phyloP scores from a whole-genome alignment of 2,888 invertebrate genomes.

The Choristoneura rosaceana region DNA sequence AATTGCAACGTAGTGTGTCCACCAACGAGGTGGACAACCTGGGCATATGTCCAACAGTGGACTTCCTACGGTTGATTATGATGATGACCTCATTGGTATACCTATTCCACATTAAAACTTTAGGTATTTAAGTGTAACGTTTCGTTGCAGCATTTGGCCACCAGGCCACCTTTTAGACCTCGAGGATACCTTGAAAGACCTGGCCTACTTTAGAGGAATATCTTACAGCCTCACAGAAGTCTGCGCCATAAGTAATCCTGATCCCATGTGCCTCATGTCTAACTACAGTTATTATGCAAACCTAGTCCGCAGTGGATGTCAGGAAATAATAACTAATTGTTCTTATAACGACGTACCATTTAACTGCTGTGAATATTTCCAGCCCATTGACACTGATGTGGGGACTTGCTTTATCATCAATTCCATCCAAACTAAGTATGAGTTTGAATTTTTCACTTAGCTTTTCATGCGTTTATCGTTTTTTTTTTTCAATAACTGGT shows the following conservation, averaged over 20 bases:
- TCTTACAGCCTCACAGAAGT: constrained; percentile 88
- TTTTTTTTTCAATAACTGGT: no score
- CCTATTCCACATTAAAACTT: no score
- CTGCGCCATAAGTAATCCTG: constrained; percentile 78
- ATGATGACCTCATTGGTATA: no score
- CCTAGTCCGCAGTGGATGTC: constrained; percentile 82
- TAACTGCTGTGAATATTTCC: constrained; percentile 87
- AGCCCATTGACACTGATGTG: constrained; percentile 84
- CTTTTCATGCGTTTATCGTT: not conserved
- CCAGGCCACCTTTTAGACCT: constrained; percentile 88
- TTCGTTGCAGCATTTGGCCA: constrained; percentile 86
- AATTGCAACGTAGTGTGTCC: no score
- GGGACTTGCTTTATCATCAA: constrained; percentile 87
- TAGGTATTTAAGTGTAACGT: not conserved
- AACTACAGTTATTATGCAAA: constrained; percentile 87
- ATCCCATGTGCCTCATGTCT: constrained; percentile 83
- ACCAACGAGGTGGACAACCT: no score
- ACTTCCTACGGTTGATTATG: no score
- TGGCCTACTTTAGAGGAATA: constrained; percentile 88
- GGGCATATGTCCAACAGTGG: no score
- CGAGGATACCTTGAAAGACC: constrained; percentile 89
- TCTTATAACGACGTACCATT: constrained; percentile 81
- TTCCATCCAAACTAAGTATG: constrained; percentile 83
- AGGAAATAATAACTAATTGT: constrained; percentile 79
- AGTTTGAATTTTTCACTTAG: constrained; percentile 50